Conservation (phyloP, 1,140 invertebrate genomes). For the Radopholus similis region DNA sequence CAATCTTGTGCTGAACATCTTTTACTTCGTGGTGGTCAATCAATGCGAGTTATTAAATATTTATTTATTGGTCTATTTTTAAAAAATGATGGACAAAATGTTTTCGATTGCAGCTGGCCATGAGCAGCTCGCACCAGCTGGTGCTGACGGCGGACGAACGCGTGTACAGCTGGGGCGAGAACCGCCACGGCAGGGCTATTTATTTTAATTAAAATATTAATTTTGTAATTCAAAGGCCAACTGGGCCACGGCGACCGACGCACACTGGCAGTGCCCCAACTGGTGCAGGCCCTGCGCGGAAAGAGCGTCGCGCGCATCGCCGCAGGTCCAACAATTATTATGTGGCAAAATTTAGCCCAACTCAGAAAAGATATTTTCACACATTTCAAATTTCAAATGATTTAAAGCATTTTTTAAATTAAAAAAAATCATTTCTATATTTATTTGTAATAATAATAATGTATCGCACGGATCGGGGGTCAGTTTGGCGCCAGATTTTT, state of each 20-base stretch:
- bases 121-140: slow-evolving; percentile 69
- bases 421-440: no score
- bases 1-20: no score
- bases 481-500: no score
- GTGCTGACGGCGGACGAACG: slow-evolving; percentile 69
- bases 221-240: background rate
- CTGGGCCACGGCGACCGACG: slow-evolving; percentile 68
- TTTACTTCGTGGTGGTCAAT: no score
- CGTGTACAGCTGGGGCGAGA: slow-evolving; percentile 73
- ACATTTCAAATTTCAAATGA: slow-evolving; percentile 11
- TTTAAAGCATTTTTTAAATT: slow-evolving; percentile 10
- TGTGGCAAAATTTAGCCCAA: background rate
- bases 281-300: slow-evolving; percentile 34
- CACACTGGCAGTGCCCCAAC: slow-evolving; percentile 62
- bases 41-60: no score
- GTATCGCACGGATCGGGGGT: no score
- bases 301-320: slow-evolving; percentile 35
- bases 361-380: slow-evolving; percentile 11
- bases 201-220: slow-evolving; percentile 46
- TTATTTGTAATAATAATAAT: no score
- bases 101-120: no score
- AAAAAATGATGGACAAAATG: slow-evolving; percentile 19
- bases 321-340: no score
- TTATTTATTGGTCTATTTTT: slow-evolving; percentile 11
- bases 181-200: slow-evolving; percentile 68